Evolutionary conservation across 2,113 vertebrate species (phyloP).

Genomic region (Crotalus horridus): DNA sequence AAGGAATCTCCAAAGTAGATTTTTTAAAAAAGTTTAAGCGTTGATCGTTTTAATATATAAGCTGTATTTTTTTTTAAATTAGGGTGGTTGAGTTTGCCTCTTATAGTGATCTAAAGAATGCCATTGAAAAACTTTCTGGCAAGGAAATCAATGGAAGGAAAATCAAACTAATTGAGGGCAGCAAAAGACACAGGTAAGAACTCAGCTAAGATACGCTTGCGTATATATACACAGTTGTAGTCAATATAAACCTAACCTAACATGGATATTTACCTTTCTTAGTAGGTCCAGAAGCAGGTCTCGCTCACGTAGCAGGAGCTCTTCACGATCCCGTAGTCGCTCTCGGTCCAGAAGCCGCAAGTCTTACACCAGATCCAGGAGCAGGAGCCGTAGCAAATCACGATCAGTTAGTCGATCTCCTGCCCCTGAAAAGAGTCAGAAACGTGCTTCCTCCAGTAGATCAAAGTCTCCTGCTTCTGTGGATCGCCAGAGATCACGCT

Average conservation of each 20-base stretch:
- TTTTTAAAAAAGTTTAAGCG: not conserved
- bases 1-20: not conserved
- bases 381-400: conserved; percentile 79
- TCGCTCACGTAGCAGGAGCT: conserved; percentile 85
- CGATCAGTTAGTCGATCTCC: conserved; percentile 81
- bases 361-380: conserved; percentile 83
- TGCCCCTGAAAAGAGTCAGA: conserved; percentile 79
- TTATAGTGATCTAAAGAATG: conserved; percentile 95
- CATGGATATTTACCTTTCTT: rapidly evolving
- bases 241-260: rapidly evolving
- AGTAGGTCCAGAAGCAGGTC: conserved; percentile 89
- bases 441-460: conserved; percentile 76
- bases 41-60: not conserved
- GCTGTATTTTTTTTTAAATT: not conserved
- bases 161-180: conserved; percentile 92
- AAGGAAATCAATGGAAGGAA: conserved; percentile 98
- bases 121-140: conserved; percentile 93
- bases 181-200: conserved; percentile 86
- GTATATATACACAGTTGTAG: rapidly evolving
- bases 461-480: conserved; percentile 78
- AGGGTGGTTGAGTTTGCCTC: conserved; percentile 98
- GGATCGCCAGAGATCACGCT: conserved; percentile 79
- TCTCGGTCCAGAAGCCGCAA: conserved; percentile 83
- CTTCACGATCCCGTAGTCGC: conserved; percentile 83
- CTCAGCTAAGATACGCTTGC: not conserved